phyloP scores from a whole-genome alignment of 2,888 invertebrate species.

The Trilocha varians region DNA sequence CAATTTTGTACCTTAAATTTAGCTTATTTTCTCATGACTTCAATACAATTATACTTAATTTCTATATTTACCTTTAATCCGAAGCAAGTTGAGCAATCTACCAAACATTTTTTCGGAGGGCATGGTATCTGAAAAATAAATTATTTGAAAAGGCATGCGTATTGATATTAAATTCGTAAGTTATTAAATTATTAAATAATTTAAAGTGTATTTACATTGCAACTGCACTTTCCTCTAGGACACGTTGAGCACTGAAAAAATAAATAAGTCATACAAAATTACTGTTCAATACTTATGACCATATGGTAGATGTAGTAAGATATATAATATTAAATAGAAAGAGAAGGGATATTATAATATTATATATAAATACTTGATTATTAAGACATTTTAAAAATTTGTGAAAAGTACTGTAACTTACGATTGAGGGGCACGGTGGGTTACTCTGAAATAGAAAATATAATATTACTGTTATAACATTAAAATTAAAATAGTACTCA shows the following conservation, averaged over 20 bases:
- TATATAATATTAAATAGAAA: too few species aligned
- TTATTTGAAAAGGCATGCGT: background rate
- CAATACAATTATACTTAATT: background rate
- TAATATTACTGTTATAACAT: background rate
- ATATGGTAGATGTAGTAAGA: too few species aligned
- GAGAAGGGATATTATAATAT: too few species aligned
- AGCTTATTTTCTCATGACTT: too few species aligned
- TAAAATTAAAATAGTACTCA: too few species aligned
- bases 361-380: too few species aligned
- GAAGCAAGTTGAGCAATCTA: constrained; percentile 30
- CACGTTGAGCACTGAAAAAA: constrained; percentile 23
- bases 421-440: constrained; percentile 12
- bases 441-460: constrained; percentile 14
- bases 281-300: too few species aligned
- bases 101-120: constrained; percentile 24
- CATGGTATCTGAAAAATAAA: constrained; percentile 22
- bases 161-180: constrained; percentile 4
- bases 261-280: too few species aligned
- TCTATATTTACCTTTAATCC: constrained; percentile 38
- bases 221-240: constrained; percentile 22
- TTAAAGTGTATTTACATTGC: constrained; percentile 22
- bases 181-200: constrained; percentile 1
- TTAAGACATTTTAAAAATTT: too few species aligned
- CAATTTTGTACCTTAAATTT: too few species aligned
- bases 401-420: constrained; percentile 11